Conservation (phyloP, 2,888 invertebrate genomes). For the Pachydiplax longipennis region DNA sequence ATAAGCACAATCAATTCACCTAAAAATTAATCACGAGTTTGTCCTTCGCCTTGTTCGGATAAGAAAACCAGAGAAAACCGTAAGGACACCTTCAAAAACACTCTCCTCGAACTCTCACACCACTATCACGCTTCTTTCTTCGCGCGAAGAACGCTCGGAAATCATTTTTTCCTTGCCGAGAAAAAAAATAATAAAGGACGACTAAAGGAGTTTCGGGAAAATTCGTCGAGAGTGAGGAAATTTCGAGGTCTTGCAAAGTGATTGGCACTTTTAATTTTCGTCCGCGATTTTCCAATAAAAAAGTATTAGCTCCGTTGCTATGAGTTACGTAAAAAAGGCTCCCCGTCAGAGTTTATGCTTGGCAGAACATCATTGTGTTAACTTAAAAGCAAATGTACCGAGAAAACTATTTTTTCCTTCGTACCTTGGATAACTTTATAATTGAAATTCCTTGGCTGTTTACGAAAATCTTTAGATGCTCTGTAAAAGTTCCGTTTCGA, state of each 20-base stretch:
- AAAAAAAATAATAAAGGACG: neutral
- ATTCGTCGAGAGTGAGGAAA: neutral
- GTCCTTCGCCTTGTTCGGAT: neutral
- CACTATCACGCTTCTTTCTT: neutral
- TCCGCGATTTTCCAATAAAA: neutral
- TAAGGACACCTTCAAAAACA: neutral
- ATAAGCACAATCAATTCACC: neutral
- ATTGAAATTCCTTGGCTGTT: no score
- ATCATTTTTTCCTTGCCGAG: neutral
- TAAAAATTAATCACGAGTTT: neutral
- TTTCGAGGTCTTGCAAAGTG: neutral
- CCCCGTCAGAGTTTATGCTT: no score
- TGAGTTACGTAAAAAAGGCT: no score
- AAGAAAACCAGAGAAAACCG: neutral
- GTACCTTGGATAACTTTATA: no score
- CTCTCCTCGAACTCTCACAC: neutral
- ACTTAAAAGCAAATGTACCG: no score
- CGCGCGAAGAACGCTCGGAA: neutral
- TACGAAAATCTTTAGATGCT: no score
- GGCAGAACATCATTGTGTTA: no score
- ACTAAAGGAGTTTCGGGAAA: neutral
- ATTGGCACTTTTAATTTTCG: neutral
- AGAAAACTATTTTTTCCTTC: no score
- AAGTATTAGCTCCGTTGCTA: no score
- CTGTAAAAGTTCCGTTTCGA: no score